Base-by-base conservation (phyloP, 53 echinoderm and acorn worm genomes). In the Temnopleurus reevesii region DNA sequence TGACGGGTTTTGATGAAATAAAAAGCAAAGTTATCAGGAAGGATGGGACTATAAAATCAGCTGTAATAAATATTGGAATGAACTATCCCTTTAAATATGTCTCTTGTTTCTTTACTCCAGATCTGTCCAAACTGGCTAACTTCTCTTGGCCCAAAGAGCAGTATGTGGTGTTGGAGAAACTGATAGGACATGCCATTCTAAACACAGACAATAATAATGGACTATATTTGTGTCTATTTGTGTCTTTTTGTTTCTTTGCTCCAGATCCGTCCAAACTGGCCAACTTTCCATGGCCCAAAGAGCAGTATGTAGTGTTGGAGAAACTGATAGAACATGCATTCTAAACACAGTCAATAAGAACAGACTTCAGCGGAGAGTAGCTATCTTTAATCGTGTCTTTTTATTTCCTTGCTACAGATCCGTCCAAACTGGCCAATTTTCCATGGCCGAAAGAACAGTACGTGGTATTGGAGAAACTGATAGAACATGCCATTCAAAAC, bases 381-480 rank as follows among this genome's bases (percentile, higher is more conserved):
- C n/a, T n/a, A n/a, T n/a, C n/a, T n/a, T n/a, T n/a, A n/a, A n/a
- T n/a, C n/a, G n/a, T n/a, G n/a, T n/a, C n/a, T n/a, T 55, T 55
- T 2, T 55, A 23, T 23, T 55, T 10, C 23, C 13, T 55, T 35
- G 44, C 28, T 34, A 29, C 23, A 87, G 87, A 87, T 49, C 87
- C 87, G 49, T 87, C 87, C 71, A 87, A 66, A 36, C 71, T 87
- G 21, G 87, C 87, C 34, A 87, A 66, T 24, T 87, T 87, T 35
- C 87, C 87, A 19, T 87, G 87, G 87, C 87, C 87, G 31, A 87
- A 87, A 24, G 87, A 87, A 21, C 87, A 87, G 87, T 66, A 87
- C 35, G 71, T 87, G 21, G 87, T 87, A 10, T 34, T 87, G 0
- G 87, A 87, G 31, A 87, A 87, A 53, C 71, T 87, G 34, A 87